Base-by-base conservation (phyloP, 2,888 invertebrate genomes). In the Drosophila parthenogenetica region DNA sequence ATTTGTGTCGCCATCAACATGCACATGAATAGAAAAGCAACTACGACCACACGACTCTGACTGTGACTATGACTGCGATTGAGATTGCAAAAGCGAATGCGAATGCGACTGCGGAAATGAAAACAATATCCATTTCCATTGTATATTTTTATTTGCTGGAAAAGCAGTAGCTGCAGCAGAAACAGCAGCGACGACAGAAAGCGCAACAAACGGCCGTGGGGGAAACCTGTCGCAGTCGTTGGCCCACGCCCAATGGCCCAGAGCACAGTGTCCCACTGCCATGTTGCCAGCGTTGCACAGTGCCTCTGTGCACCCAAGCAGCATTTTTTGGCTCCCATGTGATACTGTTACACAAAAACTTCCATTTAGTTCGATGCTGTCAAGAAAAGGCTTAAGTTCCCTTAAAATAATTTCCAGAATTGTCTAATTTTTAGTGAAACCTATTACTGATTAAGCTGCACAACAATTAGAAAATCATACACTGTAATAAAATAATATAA, bases 81-180 rank as follows among this genome's bases (percentile, higher is more conserved):
- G 73, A n/a, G 54, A 50, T 35, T 45, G 45, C 17, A 19, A 43
- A 11, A 35, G 37, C 37, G 50, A 71, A 43, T 57, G 72, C 51
- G 43, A 65, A 46, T 57, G 54, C 55, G 72, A 71, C 73, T 73
- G 76, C 87, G 83, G 87, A 84, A 86, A 84, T 84, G 83, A 86
- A 84, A 84, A 84, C 83, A 86, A 84, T 84, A 84, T 84, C 74
- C 87, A 84, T 86, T 86, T 84, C 79, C 83, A 84, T 84, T 84
- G 87, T 83, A 73, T 79, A 71, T 75, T 83, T 82, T 83, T 83
- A 81, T 83, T 79, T 69, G 83, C 70, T 67, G 67, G 61, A 67
- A 77, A 54, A 51, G 22, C 71, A 58, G 40, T 40, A 49, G 46
- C 45, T 39, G n/a, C 39, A 17, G 60, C 19, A 17, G 46, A 43